Evolutionary conservation across 1,140 invertebrate genomes (phyloP).

Genomic region (Trichonephila inaurata): DNA sequence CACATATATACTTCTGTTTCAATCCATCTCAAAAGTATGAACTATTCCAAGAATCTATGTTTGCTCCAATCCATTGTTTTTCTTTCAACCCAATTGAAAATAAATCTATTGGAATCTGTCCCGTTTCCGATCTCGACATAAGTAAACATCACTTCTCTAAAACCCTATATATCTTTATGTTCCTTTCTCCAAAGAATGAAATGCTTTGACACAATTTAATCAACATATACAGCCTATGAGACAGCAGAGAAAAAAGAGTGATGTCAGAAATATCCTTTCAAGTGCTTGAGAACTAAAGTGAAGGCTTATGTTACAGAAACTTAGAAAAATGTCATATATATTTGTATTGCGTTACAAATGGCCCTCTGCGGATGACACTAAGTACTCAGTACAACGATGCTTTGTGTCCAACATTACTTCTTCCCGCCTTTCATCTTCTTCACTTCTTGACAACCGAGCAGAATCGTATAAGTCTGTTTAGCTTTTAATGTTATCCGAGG

Average conservation of each 20-base stretch:
- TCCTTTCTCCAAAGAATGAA: conserved; percentile 23
- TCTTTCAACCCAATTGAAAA: conserved; percentile 20
- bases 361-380: conserved; percentile 70
- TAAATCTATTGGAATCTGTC: neutral
- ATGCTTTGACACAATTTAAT: conserved; percentile 66
- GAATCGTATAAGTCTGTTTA: neutral
- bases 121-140: neutral
- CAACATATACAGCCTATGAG: conserved; percentile 45
- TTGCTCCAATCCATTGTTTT: neutral
- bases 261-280: conserved; percentile 69
- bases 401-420: conserved; percentile 69
- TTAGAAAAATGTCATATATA: conserved; percentile 74
- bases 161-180: conserved; percentile 22
- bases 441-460: conserved; percentile 57
- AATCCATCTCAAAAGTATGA: neutral
- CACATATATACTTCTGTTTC: too few species aligned
- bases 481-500: neutral
- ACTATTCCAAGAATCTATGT: neutral
- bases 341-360: conserved; percentile 74
- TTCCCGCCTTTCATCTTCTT: conserved; percentile 68
- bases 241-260: neutral
- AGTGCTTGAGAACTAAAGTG: conserved; percentile 56
- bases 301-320: conserved; percentile 61
- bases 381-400: conserved; percentile 58
- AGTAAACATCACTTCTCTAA: conserved; percentile 1